Percentiles rank a stretch among this genome's conserved stretches.
Conservation (phyloP, 2,888 invertebrate genomes). For the Melanargia galathea region DNA sequence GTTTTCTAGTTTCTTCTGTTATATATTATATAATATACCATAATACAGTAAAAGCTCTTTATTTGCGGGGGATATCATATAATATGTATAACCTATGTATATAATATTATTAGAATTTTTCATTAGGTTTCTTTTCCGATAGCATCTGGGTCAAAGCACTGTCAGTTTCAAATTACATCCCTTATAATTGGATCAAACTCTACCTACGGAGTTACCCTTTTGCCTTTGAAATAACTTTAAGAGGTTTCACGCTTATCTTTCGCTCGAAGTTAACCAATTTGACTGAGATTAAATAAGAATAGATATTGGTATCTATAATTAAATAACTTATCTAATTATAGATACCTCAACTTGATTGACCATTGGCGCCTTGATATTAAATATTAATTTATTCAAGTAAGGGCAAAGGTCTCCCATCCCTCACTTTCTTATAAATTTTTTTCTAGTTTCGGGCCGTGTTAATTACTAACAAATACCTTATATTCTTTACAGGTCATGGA, state of each 20-base stretch:
- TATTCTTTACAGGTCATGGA: conserved; percentile 94
- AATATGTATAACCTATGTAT: too few relatives aligned
- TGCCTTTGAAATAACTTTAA: conserved; percentile 32
- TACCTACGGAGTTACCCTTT: conserved; percentile 31
- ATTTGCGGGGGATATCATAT: too few relatives aligned
- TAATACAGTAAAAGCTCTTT: too few relatives aligned
- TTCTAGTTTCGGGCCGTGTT: neutral
- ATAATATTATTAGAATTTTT: conserved; percentile 1
- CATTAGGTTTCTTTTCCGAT: neutral
- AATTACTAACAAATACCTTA: conserved; percentile 1
- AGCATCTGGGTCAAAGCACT: conserved; percentile 11
- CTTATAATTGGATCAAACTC: conserved; percentile 36
- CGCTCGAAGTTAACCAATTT: conserved; percentile 10
- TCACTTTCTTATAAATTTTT: too few relatives aligned
- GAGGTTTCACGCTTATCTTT: conserved; percentile 26
- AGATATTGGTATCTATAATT: neutral
- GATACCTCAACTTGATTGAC: too few relatives aligned
- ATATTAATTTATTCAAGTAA: too few relatives aligned
- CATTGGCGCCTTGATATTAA: too few relatives aligned
- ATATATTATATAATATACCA: neutral
- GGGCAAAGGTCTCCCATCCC: too few relatives aligned
- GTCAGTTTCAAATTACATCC: conserved; percentile 14
- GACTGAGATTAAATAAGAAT: conserved; percentile 2
- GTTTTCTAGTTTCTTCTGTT: conserved; percentile 1
- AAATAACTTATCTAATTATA: neutral